These are phyloP conservation scores for Electrophaes corylata DNA, from an alignment of 2,888 invertebrate genomes.

Conservation along the genomic window DNA sequence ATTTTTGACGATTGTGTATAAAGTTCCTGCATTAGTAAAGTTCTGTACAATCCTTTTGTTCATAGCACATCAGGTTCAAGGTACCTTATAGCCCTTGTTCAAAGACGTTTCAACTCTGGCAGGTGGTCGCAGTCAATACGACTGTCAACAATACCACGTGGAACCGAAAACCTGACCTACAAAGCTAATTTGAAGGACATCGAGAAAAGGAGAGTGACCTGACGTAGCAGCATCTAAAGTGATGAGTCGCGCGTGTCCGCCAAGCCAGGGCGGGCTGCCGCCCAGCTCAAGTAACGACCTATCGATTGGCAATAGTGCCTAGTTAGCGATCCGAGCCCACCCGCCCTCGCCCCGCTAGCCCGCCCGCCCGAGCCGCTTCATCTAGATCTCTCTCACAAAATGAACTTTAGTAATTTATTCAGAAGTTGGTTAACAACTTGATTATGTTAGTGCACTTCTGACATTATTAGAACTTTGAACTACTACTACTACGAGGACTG, in stretches of 20 bases:
- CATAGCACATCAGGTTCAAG: neutral
- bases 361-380: slow-evolving; percentile 43
- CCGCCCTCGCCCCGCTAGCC: slow-evolving; percentile 46
- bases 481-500: too few relatives aligned
- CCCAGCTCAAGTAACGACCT: slow-evolving; percentile 77
- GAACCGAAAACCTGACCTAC: slow-evolving; percentile 82
- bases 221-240: slow-evolving; percentile 82
- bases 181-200: slow-evolving; percentile 85
- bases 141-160: slow-evolving; percentile 80
- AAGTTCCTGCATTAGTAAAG: neutral
- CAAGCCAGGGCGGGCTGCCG: slow-evolving; percentile 54
- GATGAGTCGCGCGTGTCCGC: slow-evolving; percentile 81
- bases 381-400: slow-evolving; percentile 48
- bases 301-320: slow-evolving; percentile 84
- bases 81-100: slow-evolving; percentile 2
- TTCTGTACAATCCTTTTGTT: neutral
- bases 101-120: slow-evolving; percentile 40
- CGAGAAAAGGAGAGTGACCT: slow-evolving; percentile 85
- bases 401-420: slow-evolving; percentile 55
- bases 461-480: slow-evolving; percentile 8
- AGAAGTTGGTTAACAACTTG: slow-evolving; percentile 43
- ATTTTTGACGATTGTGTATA: neutral
- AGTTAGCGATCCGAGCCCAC: slow-evolving; percentile 72
- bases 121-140: slow-evolving; percentile 50
- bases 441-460: slow-evolving; percentile 23